phyloP scores from a whole-genome alignment of 2,113 vertebrate genomes.

The Ursus arctos region DNA sequence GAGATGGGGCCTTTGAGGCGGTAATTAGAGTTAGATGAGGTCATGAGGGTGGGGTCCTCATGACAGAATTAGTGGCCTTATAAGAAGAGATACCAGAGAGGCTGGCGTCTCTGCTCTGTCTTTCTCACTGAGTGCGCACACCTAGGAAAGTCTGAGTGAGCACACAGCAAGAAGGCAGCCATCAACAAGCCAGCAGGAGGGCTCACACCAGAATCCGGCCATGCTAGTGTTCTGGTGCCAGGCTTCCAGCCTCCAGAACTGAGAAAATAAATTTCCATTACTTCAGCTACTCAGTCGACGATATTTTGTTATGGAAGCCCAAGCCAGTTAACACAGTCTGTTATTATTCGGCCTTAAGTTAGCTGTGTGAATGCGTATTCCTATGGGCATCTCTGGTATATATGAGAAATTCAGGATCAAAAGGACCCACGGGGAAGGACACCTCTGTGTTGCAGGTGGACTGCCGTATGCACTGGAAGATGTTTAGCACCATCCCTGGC shows the following conservation, averaged over 20 bases:
- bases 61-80: neutral
- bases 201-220: neutral
- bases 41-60: neutral
- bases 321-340: neutral
- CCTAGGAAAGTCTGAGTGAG: neutral
- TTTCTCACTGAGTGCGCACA: neutral
- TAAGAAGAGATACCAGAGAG: neutral
- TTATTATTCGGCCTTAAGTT: neutral
- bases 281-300: neutral
- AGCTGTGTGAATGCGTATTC: neutral
- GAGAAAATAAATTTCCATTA: neutral
- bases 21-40: neutral
- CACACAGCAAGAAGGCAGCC: neutral
- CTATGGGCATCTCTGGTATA: neutral
- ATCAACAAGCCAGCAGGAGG: neutral
- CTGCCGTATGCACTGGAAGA: too few species aligned
- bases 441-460: neutral
- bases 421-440: neutral
- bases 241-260: neutral
- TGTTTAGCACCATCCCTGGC: too few species aligned
- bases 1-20: neutral
- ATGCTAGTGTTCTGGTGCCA: neutral
- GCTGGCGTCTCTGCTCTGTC: neutral
- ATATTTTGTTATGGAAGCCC: neutral
- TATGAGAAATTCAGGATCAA: neutral